Evolutionary conservation across 2,888 invertebrate genomes (phyloP), one percentile per base, ranked within the genome.

Genomic region (Dryobotodes eremita): DNA sequence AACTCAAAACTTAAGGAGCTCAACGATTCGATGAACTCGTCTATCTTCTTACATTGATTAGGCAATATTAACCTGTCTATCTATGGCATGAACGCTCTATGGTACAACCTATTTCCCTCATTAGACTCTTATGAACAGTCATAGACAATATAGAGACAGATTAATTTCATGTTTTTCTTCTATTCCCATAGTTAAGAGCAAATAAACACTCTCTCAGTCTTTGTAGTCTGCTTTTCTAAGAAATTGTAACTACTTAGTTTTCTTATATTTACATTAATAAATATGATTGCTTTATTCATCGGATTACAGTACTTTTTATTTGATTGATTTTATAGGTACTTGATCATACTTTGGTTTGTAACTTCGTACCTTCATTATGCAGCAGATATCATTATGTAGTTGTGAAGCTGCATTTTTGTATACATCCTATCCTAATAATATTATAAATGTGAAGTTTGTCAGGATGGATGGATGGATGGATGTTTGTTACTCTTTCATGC

Each of bases 151-250:
- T 50, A 61, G 46, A 66, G 42, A 59, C 31, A 53, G 55, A 85
- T 82, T 72, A 57, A 76, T 85, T 76, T 75, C 74, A 70, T 69
- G 31, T 61, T 66, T 84, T 84, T 75, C n/a, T 75, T 61, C 55
- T 23, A 26, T 85, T 85, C 85, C 64, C 85, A 85, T 64, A 59
- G 53, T 74, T 66, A 70, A 6, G 15, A 71, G 36, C 17, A 26
- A 62, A 68, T 79, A 70, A 70, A 71, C 80, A 76, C 36, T 68
- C 36, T 71, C 36, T 71, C 70, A 26, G 76, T 55, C 64, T 73
- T 85, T 76, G 72, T 76, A 70, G 61, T 71, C 26, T 71, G 36
- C 57, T 36, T 48, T 66, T 23, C 55, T 23, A 80, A 71, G 50
- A 71, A 74, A 59, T 50, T 85, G 23, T 20, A n/a, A 62, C 17